Evolutionary conservation across 2,888 invertebrate genomes (phyloP).

Genomic region (Heliconius aoede): DNA sequence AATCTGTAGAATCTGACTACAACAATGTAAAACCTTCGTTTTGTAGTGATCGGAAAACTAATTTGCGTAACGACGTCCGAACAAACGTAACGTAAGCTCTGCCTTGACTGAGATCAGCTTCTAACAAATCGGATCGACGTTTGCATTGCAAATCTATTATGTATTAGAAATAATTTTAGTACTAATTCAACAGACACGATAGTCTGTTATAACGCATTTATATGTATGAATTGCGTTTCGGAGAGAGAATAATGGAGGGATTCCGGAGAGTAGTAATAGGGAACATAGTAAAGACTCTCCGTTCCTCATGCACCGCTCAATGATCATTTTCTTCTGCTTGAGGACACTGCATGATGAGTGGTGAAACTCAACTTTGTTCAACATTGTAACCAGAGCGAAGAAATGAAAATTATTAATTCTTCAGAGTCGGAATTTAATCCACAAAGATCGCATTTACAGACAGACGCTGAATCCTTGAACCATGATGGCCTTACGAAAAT

Average conservation of each 20-base stretch:
- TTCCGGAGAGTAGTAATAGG: background rate
- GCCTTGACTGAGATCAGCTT: slow-evolving; percentile 16
- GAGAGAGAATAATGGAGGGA: background rate
- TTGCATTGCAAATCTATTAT: background rate
- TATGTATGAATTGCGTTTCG: background rate
- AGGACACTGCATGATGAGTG: no score
- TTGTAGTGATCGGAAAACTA: background rate
- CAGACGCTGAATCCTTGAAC: no score
- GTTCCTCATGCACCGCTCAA: no score
- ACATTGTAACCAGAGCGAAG: no score
- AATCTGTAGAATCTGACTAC: background rate
- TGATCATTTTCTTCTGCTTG: no score
- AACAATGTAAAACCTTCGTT: no score
- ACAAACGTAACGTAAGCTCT: slow-evolving; percentile 4
- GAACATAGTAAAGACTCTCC: no score
- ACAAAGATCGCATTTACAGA: no score
- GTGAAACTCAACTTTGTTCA: no score
- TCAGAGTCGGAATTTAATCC: no score
- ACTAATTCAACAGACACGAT: background rate
- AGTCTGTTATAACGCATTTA: background rate
- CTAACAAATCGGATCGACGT: background rate
- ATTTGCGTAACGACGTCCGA: background rate
- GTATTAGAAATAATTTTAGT: background rate
- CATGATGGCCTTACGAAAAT: no score
- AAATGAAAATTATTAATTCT: no score